A percentile compares a stretch with the other conserved stretches of the same genome.
These are phyloP conservation scores for Cistogaster globosa DNA, from an alignment of 2,888 invertebrate genomes.

Conservation along the genomic window DNA sequence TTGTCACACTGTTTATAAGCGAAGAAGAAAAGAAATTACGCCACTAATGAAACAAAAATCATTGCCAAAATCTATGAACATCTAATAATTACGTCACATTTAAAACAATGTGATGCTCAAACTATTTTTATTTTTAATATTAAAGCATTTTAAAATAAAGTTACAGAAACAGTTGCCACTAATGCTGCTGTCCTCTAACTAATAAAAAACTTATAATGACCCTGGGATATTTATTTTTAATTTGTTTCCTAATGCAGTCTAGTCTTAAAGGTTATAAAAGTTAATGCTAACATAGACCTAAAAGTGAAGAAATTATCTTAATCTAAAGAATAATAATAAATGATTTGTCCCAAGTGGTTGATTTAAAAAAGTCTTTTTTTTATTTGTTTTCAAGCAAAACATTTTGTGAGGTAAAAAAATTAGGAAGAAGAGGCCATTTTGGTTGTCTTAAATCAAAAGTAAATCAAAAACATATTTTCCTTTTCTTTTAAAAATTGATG, in stretches of 20 bases:
- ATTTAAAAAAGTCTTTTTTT: background rate
- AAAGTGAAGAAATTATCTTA: constrained; percentile 1
- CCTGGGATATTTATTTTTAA: constrained; percentile 26
- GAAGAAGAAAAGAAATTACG: too few species aligned
- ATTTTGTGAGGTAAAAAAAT: background rate
- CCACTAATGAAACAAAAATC: too few species aligned
- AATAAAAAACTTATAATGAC: constrained; percentile 31
- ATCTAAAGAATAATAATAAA: background rate
- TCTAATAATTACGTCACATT: too few species aligned
- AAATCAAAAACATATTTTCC: too few species aligned
- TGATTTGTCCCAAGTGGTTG: constrained; percentile 13
- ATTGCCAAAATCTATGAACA: too few species aligned
- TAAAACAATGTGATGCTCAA: too few species aligned
- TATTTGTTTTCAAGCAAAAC: background rate
- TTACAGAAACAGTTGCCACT: background rate
- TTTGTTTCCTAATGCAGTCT: constrained; percentile 10
- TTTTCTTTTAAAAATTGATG: too few species aligned
- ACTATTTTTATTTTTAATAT: too few species aligned
- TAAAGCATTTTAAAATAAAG: background rate
- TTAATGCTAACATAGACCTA: background rate
- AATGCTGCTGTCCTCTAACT: background rate
- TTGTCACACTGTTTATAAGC: too few species aligned
- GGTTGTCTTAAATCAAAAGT: too few species aligned
- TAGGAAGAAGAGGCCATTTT: too few species aligned
- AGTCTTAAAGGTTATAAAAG: constrained; percentile 4